Base-by-base conservation (phyloP, 2,797 vertebrate genomes). In the Sphenopsis melanotis region DNA sequence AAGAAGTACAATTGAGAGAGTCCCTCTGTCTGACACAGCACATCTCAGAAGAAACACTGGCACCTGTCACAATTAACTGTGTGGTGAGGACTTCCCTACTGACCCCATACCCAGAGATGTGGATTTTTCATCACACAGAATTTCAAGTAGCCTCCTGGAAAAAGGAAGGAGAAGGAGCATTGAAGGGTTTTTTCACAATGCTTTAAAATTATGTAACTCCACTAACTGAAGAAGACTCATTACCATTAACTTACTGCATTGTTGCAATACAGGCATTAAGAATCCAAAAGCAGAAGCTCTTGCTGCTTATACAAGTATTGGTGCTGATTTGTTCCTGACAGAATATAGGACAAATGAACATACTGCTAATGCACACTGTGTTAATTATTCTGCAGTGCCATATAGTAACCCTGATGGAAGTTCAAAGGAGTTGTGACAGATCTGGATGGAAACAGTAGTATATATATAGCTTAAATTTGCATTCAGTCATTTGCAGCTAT, bases 341-440 rank as follows among this genome's bases (percentile, higher is more conserved):
- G 88, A 91, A 94, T 59, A 79, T 5, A 94, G 77, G 74, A 88
- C 79, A 91, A 91, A 91, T 49, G 63, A 96, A 94, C 69, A 93
- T n/a, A 81, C 37, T 76, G 80, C 74, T 91, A 90, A 96, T 77
- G 76, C 91, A 94, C 52, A 87, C 87, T 49, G 59, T 82, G 95
- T 83, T 93, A 95, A 88, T 93, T 96, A 95, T 72, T 88, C 95
- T 81, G 66, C 1, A 0, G 66, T 82, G 83, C 65, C 50, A 83
- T 7, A 55, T 2, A 94, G 76, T 57, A 91, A 93, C 85, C 85
- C 66, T 65, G 77, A 79, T 8, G 37, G 83, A 90, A 90, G 91
- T 76, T 87, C 87, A 70, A 56, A 83, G 1, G 5, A 76, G 76
- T 66, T 84, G 47, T 71, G 55, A 77, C 6, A 8, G 66, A 90